Conservation (phyloP, 1,140 invertebrate species). For the Euwallacea similis region DNA sequence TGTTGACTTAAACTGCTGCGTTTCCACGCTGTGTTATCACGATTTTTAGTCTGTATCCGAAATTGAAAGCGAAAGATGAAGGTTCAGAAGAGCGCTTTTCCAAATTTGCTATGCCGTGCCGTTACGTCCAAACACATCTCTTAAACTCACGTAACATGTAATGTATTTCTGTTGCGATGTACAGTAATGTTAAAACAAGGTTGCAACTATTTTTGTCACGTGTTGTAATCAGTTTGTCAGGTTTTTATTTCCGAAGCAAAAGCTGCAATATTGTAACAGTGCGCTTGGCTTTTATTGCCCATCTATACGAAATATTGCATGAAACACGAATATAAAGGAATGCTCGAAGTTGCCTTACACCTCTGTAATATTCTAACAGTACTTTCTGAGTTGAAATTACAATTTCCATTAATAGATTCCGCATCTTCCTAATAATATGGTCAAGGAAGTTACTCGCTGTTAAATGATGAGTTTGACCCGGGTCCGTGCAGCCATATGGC, state of each 20-base stretch:
- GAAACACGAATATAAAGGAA: conserved; percentile 20
- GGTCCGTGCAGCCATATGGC: neutral
- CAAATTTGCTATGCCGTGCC: no score
- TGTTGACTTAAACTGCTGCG: no score
- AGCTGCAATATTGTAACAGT: conserved; percentile 16
- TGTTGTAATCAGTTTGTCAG: neutral
- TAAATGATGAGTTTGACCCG: conserved; percentile 5
- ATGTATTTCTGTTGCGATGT: no score
- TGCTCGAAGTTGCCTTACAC: conserved; percentile 10
- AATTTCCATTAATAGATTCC: conserved; percentile 19
- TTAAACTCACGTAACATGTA: no score
- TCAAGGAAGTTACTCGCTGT: conserved; percentile 13
- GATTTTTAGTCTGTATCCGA: no score
- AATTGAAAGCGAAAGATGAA: no score
- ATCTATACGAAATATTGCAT: conserved; percentile 16
- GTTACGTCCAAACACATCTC: no score
- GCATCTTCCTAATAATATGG: conserved; percentile 2
- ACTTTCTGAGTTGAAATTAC: conserved; percentile 17
- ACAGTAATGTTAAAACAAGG: no score
- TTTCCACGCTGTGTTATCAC: no score
- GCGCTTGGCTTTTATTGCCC: conserved; percentile 11
- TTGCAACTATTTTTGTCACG: no score
- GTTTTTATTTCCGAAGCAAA: conserved; percentile 2
- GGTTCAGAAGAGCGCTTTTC: no score
- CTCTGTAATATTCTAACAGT: conserved; percentile 17